Evolutionary conservation across 2,888 invertebrate species (phyloP), one percentile per base, ranked within the genome.

Genomic region (Nesidiocoris tenuis): DNA sequence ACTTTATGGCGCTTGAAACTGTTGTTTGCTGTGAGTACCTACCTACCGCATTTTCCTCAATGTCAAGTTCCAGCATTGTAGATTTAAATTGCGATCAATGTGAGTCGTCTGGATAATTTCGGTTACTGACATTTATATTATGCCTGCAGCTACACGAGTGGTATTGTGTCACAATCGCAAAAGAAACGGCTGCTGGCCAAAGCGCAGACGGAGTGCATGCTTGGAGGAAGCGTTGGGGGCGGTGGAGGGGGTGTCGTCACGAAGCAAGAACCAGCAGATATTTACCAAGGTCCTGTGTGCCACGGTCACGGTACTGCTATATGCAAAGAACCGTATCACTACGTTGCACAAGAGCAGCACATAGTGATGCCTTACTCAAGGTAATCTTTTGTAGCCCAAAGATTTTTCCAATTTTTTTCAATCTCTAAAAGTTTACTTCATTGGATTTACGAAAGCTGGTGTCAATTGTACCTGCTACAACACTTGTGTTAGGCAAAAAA

Each of bases 171-270:
- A 12, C 91, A 92, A 83, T 92, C 93, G 71, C 94, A 95, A 85
- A 95, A 95, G 88, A 95, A 95, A 84, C 88, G 95, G 24, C 86
- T 95, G 72, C 84, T 95, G 78, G 94, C 94, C 72, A 93, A 95
- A 85, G 94, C 93, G 65, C 94, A 94, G 82, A 90, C 89, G 18
- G 91, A 91, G 81, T 80, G 80, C 63, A 79, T 80, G 78, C 61
- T 79, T 39, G 12, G 39, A 7, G 39, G 39, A 39, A n/a, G n/a
- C n/a, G n/a, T n/a, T n/a, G 39, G 39, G 3, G 12, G 39, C 39
- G 12, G 39, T 12, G 39, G 39, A 39, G 79, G 76, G 23, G 78
- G 76, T 18, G 85, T 87, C 39, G 86, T 86, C 56, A 87, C 90
- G 0, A 90, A 89, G 81, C 89, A 80, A 88, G 90, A 83, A 84